These are phyloP conservation scores for Pseudorectes ferrugineus DNA, from an alignment of 2,113 vertebrate species.

Conservation along the genomic window DNA sequence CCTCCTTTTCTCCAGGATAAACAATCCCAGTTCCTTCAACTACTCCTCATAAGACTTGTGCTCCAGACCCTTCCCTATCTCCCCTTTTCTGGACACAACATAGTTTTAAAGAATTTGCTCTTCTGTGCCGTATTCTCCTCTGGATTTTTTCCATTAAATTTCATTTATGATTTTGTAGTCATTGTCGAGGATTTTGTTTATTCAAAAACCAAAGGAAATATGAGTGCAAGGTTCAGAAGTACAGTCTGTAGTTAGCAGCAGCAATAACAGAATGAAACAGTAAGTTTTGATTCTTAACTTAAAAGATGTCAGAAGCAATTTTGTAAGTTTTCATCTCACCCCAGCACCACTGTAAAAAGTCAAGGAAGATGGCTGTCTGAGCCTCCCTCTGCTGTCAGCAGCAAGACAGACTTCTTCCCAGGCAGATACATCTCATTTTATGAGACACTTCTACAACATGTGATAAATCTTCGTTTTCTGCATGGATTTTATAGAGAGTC, in stretches of 20 bases:
- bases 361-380: not conserved
- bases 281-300: not conserved
- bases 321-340: not conserved
- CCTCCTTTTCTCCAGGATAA: not conserved
- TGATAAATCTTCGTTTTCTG: not conserved
- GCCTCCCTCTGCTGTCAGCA: not conserved
- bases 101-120: not conserved
- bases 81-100: fast-evolving
- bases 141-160: not conserved
- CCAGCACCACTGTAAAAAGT: not conserved
- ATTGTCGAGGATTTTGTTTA: not conserved
- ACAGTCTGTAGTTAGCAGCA: not conserved
- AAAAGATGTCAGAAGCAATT: not conserved
- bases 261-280: not conserved
- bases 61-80: not conserved
- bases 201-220: not conserved
- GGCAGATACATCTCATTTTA: not conserved
- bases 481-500: not conserved
- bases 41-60: fast-evolving
- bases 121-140: not conserved
- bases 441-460: not conserved
- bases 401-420: not conserved
- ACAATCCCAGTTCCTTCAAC: not conserved
- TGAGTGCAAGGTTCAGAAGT: not conserved
- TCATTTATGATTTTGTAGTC: not conserved